phyloP scores from a whole-genome alignment of 2,113 vertebrate species.

The Oncorhynchus kisutch region DNA sequence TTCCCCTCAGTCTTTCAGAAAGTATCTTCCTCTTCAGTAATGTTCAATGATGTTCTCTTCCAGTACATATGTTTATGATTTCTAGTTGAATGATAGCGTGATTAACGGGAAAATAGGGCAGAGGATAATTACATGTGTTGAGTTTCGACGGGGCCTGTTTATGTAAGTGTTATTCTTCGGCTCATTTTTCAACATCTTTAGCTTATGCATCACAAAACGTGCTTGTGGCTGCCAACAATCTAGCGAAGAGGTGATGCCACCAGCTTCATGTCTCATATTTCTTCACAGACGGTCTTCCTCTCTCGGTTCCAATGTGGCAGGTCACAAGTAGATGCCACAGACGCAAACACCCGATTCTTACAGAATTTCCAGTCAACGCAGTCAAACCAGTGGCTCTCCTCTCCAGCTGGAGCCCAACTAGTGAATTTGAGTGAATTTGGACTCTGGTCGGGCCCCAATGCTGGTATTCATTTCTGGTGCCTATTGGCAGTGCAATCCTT shows the following conservation, averaged over 20 bases:
- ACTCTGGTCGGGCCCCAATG: conserved; percentile 52
- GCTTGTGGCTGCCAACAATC: background rate
- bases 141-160: conserved; percentile 34
- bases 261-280: background rate
- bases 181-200: conserved; percentile 26
- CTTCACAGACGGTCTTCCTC: background rate
- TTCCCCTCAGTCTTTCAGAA: conserved; percentile 29
- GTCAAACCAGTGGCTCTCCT: conserved; percentile 1
- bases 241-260: conserved; percentile 4
- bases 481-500: conserved; percentile 70
- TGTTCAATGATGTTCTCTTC: conserved; percentile 16
- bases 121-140: conserved; percentile 42
- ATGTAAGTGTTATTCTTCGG: conserved; percentile 56
- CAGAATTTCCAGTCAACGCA: conserved; percentile 60
- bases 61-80: conserved; percentile 12
- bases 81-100: conserved; percentile 13
- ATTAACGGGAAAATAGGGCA: conserved; percentile 34
- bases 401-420: conserved; percentile 55
- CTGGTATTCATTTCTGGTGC: conserved; percentile 79
- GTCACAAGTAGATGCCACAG: too few species aligned
- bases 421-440: conserved; percentile 37
- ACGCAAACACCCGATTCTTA: conserved; percentile 22
- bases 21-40: conserved; percentile 4
- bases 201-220: conserved; percentile 35
- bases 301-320: background rate